These are phyloP conservation scores for Leptarthrus brevirostris DNA, from an alignment of 2,888 invertebrate species.

Conservation along the genomic window DNA sequence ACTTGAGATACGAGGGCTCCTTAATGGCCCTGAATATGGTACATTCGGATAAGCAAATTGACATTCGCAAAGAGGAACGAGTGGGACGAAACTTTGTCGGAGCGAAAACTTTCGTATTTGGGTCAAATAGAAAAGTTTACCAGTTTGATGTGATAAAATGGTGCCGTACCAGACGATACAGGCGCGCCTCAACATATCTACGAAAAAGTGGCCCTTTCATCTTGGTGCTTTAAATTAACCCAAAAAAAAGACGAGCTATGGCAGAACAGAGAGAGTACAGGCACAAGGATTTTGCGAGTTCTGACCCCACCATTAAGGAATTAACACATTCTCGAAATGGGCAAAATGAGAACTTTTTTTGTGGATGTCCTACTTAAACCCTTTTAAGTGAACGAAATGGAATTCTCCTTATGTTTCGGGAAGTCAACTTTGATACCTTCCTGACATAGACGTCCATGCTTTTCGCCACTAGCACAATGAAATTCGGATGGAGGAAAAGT, in stretches of 20 bases:
- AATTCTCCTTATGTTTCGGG: neutral
- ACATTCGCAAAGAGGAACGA: slow-evolving; percentile 22
- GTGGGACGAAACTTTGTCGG: slow-evolving; percentile 8
- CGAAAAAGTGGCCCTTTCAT: neutral
- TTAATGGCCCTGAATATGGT: slow-evolving; percentile 5
- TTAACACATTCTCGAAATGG: slow-evolving; percentile 18
- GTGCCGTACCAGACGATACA: slow-evolving; percentile 17
- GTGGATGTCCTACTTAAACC: slow-evolving; percentile 19
- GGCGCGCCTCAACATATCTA: neutral
- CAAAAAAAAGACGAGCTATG: neutral
- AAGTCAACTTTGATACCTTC: neutral
- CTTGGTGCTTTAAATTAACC: slow-evolving; percentile 19
- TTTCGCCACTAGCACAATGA: slow-evolving; percentile 8
- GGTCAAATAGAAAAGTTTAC: slow-evolving; percentile 35
- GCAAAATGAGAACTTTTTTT: slow-evolving; percentile 19
- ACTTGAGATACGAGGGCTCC: slow-evolving; percentile 19
- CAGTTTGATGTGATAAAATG: slow-evolving; percentile 32
- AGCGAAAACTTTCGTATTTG: slow-evolving; percentile 19
- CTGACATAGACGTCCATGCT: neutral
- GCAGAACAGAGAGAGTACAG: neutral
- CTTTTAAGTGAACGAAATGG: slow-evolving; percentile 32
- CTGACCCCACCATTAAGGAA: slow-evolving; percentile 13
- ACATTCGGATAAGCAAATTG: slow-evolving; percentile 8
- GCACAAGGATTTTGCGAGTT: neutral
- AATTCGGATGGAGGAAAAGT: neutral